Evolutionary conservation across 23 tunicate species (phyloP).

Genomic region (Trididemnum miniatum): DNA sequence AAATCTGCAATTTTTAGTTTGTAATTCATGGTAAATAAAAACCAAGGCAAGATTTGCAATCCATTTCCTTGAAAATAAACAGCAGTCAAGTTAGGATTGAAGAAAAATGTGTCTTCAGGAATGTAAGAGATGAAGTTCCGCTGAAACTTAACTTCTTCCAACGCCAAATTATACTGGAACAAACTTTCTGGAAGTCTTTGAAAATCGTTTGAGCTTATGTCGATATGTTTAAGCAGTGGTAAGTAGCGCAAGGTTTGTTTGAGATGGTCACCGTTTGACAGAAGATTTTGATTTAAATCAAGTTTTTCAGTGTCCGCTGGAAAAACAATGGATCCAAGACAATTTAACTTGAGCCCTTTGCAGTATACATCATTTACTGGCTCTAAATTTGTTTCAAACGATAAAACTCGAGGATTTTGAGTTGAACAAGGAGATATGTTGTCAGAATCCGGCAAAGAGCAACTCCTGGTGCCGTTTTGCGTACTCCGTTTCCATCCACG

Average conservation of each 20-base stretch:
- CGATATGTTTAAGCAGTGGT: neutral
- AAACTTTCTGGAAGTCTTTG: neutral
- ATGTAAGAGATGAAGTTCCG: conserved; percentile 5
- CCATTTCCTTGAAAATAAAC: neutral
- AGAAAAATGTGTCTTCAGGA: conserved; percentile 8
- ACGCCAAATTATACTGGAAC: neutral
- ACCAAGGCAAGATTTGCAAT: conserved; percentile 9
- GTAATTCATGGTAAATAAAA: neutral
- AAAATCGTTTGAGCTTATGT: neutral
- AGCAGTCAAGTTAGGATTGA: neutral
- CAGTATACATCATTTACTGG: neutral
- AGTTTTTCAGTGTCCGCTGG: neutral
- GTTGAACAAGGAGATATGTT: neutral
- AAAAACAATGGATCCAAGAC: neutral
- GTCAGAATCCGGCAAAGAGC: neutral
- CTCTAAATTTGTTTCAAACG: neutral
- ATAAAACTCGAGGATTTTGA: too few relatives aligned
- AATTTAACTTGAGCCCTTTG: neutral
- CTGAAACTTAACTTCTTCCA: neutral
- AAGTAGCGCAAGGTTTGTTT: conserved; percentile 12
- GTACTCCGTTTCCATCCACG: neutral
- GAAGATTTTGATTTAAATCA: neutral
- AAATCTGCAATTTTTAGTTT: neutral
- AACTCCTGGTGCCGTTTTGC: neutral
- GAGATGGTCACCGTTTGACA: neutral